Evolutionary conservation across 1,140 invertebrate species (phyloP).

Genomic region (Macrobrachium nipponense): DNA sequence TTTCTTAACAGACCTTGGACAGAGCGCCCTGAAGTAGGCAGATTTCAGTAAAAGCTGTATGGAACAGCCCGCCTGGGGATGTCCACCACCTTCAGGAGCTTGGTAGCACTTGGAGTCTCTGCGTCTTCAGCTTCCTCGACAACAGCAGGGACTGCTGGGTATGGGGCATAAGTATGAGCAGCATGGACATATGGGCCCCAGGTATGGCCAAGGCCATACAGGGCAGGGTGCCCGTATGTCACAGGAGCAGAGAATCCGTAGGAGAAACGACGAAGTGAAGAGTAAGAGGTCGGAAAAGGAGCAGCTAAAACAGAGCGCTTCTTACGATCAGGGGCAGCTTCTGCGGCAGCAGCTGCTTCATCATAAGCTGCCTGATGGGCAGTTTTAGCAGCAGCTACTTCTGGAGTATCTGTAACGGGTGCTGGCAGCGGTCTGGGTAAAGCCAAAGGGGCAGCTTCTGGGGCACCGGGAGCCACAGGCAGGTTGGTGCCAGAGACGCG

Average conservation of each 20-base stretch:
- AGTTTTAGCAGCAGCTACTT: slow-evolving; percentile 41
- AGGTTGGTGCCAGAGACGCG: slow-evolving; percentile 52
- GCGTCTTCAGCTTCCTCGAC: not conserved
- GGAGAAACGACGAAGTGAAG: slow-evolving; percentile 15
- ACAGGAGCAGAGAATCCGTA: slow-evolving; percentile 33
- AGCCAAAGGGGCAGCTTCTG: slow-evolving; percentile 6
- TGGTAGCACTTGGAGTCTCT: too few relatives aligned
- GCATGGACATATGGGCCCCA: not conserved
- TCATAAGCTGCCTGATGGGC: slow-evolving; percentile 21
- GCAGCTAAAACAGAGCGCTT: slow-evolving; percentile 32
- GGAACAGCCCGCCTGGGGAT: slow-evolving; percentile 23
- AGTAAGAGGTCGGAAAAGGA: not conserved
- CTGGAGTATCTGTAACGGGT: slow-evolving; percentile 33
- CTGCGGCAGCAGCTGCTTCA: slow-evolving; percentile 33
- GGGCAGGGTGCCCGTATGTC: slow-evolving; percentile 19
- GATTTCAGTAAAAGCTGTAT: slow-evolving; percentile 22
- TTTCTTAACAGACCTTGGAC: too few relatives aligned
- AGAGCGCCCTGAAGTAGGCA: too few relatives aligned
- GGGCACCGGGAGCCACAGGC: slow-evolving; percentile 27
- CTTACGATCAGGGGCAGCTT: slow-evolving; percentile 2
- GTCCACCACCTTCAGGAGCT: slow-evolving; percentile 29
- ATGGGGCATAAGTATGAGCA: slow-evolving; percentile 2
- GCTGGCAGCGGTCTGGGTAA: not conserved
- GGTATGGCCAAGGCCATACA: not conserved
- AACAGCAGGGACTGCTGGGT: slow-evolving; percentile 16